Evolutionary conservation across 35 echinoderm and acorn worm species (phyloP), one percentile per base, ranked within the genome.

Genomic region (Patiria miniata): DNA sequence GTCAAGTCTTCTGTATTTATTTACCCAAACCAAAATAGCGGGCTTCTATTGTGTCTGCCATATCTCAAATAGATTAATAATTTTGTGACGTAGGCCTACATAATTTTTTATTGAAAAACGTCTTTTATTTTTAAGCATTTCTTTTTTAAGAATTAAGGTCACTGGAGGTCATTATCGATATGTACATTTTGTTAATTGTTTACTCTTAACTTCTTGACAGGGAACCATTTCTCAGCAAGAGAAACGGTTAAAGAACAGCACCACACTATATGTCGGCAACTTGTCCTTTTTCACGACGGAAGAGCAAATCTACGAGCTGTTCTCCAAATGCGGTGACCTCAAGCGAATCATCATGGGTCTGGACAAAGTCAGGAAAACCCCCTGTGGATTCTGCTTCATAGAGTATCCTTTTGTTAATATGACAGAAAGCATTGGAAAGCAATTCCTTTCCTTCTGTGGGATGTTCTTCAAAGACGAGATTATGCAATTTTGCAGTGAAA

Each of bases 371-470:
- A 94, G 89, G 60, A 93, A 92, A 81, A 97, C 95, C n/a, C 95
- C 95, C 15, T 97, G 95, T 91, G 95, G 91, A 22, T 97, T 97
- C 82, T 97, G 95, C 82, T 97, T 97, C 77, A 68, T 97, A 4
- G 95, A 97, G 95, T 97, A 97, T 90, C 88, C 88, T 90, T 90
- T 77, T n/a, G 8, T 21, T 55, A 61, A 23, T 12, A 47, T 4
- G 42, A 47, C 4, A 47, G 12, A 4, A 47, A 47, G 12, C 12
- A 47, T 6, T 6, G 4, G 12, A 47, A 12, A 47, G 4, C 4
- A 12, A 47, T 47, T 47, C 42, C 42, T 47, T n/a, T n/a, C n/a
- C n/a, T n/a, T n/a, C n/a, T n/a, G n/a, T n/a, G n/a, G n/a, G n/a
- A n/a, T n/a, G n/a, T n/a, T n/a, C n/a, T n/a, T n/a, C n/a, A n/a